These are phyloP conservation scores for Takifugu bimaculatus DNA, from an alignment of 2,113 vertebrate species.

Conservation along the genomic window DNA sequence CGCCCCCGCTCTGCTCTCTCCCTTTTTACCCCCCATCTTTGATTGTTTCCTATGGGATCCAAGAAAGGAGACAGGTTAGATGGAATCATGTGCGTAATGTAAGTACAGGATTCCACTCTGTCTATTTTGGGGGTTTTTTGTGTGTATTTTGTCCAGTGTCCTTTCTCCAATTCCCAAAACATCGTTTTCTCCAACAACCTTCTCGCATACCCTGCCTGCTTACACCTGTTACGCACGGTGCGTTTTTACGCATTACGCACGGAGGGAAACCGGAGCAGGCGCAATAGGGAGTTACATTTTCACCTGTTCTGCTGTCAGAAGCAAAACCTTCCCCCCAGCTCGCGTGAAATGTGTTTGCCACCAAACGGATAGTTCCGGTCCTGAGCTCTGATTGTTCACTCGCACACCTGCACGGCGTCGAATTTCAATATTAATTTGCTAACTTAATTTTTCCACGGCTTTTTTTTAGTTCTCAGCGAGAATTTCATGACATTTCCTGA, in stretches of 20 bases:
- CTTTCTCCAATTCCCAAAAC: background rate
- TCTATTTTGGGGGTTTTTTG: background rate
- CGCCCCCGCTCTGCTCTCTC: constrained; percentile 32
- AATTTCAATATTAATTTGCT: constrained; percentile 52
- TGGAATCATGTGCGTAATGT: constrained; percentile 16
- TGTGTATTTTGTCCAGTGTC: background rate
- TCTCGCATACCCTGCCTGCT: constrained; percentile 2
- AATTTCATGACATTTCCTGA: constrained; percentile 21
- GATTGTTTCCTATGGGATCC: constrained; percentile 34
- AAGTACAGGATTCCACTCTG: background rate
- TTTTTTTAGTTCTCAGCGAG: constrained; percentile 17
- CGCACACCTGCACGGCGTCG: constrained; percentile 28
- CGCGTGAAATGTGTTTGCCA: constrained; percentile 11
- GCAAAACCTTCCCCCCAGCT: background rate
- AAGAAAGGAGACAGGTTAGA: constrained; percentile 4
- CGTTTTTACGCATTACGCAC: constrained; percentile 43
- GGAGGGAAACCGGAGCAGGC: constrained; percentile 13
- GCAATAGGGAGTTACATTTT: constrained; percentile 2
- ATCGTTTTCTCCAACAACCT: constrained; percentile 18
- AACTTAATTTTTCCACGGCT: constrained; percentile 40
- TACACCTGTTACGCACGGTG: constrained; percentile 52
- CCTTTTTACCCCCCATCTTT: constrained; percentile 25
- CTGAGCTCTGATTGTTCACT: constrained; percentile 26
- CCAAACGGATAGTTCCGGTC: constrained; percentile 39
- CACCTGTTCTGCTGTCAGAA: background rate